Evolutionary conservation across 2,113 vertebrate genomes (phyloP).

Genomic region (Diglossa brunneiventris): DNA sequence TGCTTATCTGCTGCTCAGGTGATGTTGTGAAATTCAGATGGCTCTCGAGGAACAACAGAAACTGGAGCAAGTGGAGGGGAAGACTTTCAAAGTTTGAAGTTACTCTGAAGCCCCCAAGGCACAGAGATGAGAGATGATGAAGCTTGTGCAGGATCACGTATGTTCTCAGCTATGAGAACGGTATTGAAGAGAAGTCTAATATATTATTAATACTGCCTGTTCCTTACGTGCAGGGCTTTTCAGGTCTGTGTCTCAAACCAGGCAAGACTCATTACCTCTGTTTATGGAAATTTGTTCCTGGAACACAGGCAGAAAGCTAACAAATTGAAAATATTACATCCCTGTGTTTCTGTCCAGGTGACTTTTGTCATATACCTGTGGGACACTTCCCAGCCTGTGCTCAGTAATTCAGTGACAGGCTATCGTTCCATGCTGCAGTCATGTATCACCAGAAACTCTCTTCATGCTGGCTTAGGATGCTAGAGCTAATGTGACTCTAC

Average conservation of each 20-base stretch:
- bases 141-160: neutral
- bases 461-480: neutral
- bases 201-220: slow-evolving; percentile 20
- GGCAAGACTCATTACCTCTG: neutral
- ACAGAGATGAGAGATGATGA: neutral
- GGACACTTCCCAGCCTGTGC: neutral
- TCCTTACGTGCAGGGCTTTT: neutral
- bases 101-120: neutral
- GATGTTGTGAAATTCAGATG: neutral
- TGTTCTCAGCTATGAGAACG: neutral
- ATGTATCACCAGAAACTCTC: neutral
- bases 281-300: neutral
- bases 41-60: slow-evolving; percentile 45
- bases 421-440: fast-evolving
- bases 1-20: slow-evolving; percentile 22
- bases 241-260: neutral
- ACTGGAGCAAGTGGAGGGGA: neutral
- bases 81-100: slow-evolving; percentile 9
- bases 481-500: neutral
- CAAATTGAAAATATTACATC: neutral
- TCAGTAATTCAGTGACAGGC: neutral
- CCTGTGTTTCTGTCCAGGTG: neutral
- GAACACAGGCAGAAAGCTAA: neutral
- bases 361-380: neutral
- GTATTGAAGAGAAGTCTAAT: neutral